Conservation (phyloP, 2,888 invertebrate species). For the Hymenopus coronatus region DNA sequence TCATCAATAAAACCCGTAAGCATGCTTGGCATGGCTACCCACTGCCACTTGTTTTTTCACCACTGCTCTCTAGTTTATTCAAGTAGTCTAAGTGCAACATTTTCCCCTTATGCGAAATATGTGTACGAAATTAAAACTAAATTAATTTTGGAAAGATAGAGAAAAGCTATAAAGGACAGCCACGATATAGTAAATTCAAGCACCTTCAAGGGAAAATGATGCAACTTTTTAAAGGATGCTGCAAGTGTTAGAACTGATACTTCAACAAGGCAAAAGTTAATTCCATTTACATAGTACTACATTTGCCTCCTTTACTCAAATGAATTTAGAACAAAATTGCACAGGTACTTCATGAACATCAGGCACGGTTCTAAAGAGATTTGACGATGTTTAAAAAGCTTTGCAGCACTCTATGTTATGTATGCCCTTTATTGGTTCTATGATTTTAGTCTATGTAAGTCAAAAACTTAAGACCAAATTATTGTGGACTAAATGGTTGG, state of each 20-base stretch:
- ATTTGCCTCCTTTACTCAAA: too few species aligned
- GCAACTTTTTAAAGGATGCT: not conserved
- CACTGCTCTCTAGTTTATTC: not conserved
- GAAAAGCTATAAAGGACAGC: not conserved
- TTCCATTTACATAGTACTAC: too few species aligned
- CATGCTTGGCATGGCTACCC: not conserved
- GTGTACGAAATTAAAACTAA: not conserved
- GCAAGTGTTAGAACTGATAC: not conserved
- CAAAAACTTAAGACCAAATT: too few species aligned
- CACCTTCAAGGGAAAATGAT: not conserved
- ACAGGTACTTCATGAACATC: too few species aligned
- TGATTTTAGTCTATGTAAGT: too few species aligned
- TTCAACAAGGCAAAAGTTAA: not conserved
- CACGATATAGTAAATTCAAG: not conserved
- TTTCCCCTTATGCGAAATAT: not conserved
- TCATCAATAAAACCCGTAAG: not conserved
- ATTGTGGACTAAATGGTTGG: too few species aligned
- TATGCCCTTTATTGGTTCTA: too few species aligned
- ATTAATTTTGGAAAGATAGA: not conserved
- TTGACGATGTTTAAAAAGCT: too few species aligned
- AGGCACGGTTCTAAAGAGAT: too few species aligned
- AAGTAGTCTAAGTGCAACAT: not conserved
- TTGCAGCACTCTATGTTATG: too few species aligned
- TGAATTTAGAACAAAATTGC: too few species aligned
- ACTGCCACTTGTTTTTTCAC: not conserved